phyloP scores from a whole-genome alignment of 1,140 invertebrate species.

The Apocrypta bakeri region DNA sequence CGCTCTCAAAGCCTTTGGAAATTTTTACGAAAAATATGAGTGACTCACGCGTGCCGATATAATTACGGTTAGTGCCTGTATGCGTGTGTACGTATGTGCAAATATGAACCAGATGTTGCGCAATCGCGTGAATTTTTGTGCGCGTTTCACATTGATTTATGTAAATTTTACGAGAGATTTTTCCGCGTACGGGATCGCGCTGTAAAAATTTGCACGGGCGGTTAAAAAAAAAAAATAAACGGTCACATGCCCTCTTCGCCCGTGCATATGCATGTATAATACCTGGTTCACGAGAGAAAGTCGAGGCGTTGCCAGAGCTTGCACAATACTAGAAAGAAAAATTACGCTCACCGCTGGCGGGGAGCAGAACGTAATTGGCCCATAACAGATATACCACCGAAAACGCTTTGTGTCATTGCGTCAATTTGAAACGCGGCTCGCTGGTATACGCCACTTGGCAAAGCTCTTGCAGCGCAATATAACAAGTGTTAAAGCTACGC shows the following conservation, averaged over 20 bases:
- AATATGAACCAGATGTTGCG: not conserved
- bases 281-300: not conserved
- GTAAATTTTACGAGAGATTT: slow-evolving; percentile 39
- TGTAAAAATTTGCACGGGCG: not conserved
- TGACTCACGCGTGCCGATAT: not conserved
- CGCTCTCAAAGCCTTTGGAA: not conserved
- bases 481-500: no score
- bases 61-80: no score
- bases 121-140: slow-evolving; percentile 13
- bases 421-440: no score
- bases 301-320: not conserved
- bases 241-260: not conserved
- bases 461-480: no score
- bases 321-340: slow-evolving; percentile 10
- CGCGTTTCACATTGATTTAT: slow-evolving; percentile 35
- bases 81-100: no score
- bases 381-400: no score
- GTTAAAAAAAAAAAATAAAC: slow-evolving; percentile 15
- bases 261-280: not conserved
- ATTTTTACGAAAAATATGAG: not conserved
- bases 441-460: no score
- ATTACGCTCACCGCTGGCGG: not conserved
- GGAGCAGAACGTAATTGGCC: not conserved
- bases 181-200: not conserved
- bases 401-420: no score